A percentile compares a stretch with the other conserved stretches of the same genome.
Conservation (phyloP, 2,888 invertebrate species). For the Rosalia funebris region DNA sequence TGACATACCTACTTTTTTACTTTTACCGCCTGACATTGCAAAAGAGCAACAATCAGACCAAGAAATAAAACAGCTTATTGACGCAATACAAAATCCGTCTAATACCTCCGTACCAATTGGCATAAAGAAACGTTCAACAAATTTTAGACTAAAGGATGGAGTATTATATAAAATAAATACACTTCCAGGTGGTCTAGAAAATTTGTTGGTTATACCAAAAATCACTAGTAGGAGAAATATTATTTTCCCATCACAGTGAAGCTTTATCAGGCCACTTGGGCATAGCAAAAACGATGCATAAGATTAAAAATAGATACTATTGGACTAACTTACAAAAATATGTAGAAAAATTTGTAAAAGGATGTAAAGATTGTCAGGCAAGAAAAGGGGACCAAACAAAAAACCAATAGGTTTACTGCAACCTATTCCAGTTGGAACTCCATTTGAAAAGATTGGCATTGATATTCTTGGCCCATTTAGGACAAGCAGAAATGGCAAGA, state of each 20-base stretch:
- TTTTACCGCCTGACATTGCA: too few species aligned
- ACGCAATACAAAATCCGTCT: conserved; percentile 28
- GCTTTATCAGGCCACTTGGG: conserved; percentile 41
- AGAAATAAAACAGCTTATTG: conserved; percentile 25
- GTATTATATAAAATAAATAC: conserved; percentile 36
- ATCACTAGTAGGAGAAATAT: conserved; percentile 24
- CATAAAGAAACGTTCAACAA: conserved; percentile 33
- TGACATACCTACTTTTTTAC: conserved; percentile 32
- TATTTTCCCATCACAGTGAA: conserved; percentile 36
- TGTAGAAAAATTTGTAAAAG: conserved; percentile 39
- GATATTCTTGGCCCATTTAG: conserved; percentile 46
- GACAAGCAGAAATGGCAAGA: conserved; percentile 40
- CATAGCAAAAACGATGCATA: conserved; percentile 38
- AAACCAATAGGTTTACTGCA: conserved; percentile 29
- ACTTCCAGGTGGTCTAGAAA: not conserved
- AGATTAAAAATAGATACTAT: conserved; percentile 39
- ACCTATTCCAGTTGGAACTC: not conserved
- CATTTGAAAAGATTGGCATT: conserved; percentile 37
- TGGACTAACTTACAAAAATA: conserved; percentile 31
- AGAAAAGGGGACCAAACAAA: conserved; percentile 32
- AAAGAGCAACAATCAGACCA: conserved; percentile 33
- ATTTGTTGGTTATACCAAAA: conserved; percentile 40
- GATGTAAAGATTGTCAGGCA: conserved; percentile 40
- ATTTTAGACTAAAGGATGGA: conserved; percentile 33
- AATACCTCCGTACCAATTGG: conserved; percentile 31